phyloP scores from a whole-genome alignment of 2,888 invertebrate species.

The Tetramorium bicarinatum region DNA sequence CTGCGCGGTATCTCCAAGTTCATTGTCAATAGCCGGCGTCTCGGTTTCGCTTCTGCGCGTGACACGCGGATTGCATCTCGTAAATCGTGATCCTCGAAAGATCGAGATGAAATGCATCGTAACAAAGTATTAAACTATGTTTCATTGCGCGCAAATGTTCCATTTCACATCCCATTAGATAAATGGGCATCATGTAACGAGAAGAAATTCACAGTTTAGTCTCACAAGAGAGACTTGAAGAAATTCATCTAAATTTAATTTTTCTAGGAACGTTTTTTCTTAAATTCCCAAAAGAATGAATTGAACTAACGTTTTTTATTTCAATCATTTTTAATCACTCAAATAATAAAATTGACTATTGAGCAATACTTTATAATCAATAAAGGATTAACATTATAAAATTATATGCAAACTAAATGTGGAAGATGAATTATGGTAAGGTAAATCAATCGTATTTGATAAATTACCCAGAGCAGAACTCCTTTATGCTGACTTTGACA shows the following conservation, averaged over 20 bases:
- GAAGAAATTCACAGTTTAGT: neutral
- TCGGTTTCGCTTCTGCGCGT: conserved; percentile 30
- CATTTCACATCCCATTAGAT: neutral
- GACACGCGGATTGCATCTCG: conserved; percentile 39
- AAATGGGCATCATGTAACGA: neutral
- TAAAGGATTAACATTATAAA: neutral
- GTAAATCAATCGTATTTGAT: neutral
- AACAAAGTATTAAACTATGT: neutral
- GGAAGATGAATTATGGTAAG: neutral
- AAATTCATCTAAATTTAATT: neutral
- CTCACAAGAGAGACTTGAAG: neutral
- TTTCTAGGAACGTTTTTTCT: neutral
- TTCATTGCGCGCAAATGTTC: neutral
- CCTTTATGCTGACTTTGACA: conserved; percentile 8
- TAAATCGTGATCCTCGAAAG: conserved; percentile 8
- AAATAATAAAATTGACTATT: neutral
- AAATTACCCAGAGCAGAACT: neutral
- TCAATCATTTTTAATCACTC: neutral
- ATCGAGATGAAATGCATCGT: neutral
- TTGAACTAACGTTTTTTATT: no score
- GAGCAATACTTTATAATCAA: neutral
- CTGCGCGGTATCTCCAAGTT: conserved; percentile 54
- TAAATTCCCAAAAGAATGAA: neutral
- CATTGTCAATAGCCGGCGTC: conserved; percentile 64
- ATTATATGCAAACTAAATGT: neutral